Evolutionary conservation across 2,888 invertebrate species (phyloP), one percentile per base, ranked within the genome.

Genomic region (Zaprionus obscuricornis): DNA sequence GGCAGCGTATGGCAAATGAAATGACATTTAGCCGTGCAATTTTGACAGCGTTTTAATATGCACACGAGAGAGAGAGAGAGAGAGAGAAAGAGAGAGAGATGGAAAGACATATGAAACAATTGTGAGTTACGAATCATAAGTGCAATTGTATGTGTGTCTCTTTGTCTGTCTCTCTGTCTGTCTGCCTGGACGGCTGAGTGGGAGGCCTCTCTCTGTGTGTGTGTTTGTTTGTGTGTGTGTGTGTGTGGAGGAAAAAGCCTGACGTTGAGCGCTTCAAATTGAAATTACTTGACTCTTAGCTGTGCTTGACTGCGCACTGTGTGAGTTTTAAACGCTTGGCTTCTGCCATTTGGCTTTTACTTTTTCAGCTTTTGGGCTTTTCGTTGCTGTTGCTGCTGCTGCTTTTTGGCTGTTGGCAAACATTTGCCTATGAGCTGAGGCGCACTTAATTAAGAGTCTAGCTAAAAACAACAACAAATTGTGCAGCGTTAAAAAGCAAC

Each of bases 21-120:
- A 74, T 81, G 78, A 78, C 78, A 77, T 73, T 79, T 79, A 77
- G 77, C 81, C 52, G 81, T 67, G 72, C 71, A 74, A 55, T 77
- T 78, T 81, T 81, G 78, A 78, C 74, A 78, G 66, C 72, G 63
- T 68, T 78, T 81, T 76, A 81, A 81, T 74, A 76, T 81, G 81
- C 77, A 73, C n/a, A n/a, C n/a, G n/a, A n/a, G n/a, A n/a, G n/a
- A n/a, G n/a, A n/a, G n/a, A n/a, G n/a, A n/a, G n/a, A n/a, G n/a
- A n/a, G n/a, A n/a, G n/a, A n/a, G n/a, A n/a, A n/a, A n/a, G n/a
- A n/a, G n/a, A n/a, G n/a, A n/a, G n/a, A n/a, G n/a, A n/a, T n/a
- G n/a, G n/a, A n/a, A n/a, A n/a, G n/a, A n/a, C n/a, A 13, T 3
- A 3, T 6, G 13, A 6, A 39, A 4, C 26, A 46, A 0, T 17